phyloP scores from a whole-genome alignment of 1,140 invertebrate genomes.

The Holcopasites calliopsidis region DNA sequence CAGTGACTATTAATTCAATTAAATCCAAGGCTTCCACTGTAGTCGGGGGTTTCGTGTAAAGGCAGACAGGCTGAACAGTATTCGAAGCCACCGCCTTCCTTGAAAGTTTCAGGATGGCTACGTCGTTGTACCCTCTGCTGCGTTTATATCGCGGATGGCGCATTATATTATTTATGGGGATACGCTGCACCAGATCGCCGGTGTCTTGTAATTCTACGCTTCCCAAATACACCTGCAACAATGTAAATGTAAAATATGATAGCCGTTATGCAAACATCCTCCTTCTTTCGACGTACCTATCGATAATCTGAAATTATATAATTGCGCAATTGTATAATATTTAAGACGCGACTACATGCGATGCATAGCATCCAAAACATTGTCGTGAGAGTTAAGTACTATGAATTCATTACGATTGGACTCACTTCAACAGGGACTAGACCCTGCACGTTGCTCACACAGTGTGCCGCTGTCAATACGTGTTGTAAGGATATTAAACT shows the following conservation, averaged over 20 bases:
- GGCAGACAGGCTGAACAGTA: slow-evolving; percentile 76
- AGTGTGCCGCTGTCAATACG: slow-evolving; percentile 92
- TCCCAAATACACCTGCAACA: slow-evolving; percentile 63
- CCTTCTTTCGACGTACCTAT: too few species aligned
- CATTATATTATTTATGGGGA: slow-evolving; percentile 64
- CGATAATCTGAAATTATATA: too few species aligned
- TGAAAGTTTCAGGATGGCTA: slow-evolving; percentile 78
- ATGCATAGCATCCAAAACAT: too few species aligned
- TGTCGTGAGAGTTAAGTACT: too few species aligned
- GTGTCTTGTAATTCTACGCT: slow-evolving; percentile 61
- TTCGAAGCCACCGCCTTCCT: slow-evolving; percentile 59
- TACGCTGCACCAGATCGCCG: slow-evolving; percentile 62
- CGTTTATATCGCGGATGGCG: slow-evolving; percentile 75
- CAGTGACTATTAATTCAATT: slow-evolving; percentile 69
- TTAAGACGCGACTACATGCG: too few species aligned
- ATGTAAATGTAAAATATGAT: neutral
- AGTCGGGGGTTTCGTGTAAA: slow-evolving; percentile 70
- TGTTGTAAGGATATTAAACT: slow-evolving; percentile 87
- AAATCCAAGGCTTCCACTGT: too few species aligned
- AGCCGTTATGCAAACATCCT: too few species aligned
- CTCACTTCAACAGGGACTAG: slow-evolving; percentile 69
- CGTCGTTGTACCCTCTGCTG: slow-evolving; percentile 77
- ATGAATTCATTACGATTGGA: too few species aligned
- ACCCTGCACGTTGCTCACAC: slow-evolving; percentile 78
- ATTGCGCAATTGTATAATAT: too few species aligned